Base-by-base conservation (phyloP, 2,113 vertebrate genomes). In the Ammodytes dubius region DNA sequence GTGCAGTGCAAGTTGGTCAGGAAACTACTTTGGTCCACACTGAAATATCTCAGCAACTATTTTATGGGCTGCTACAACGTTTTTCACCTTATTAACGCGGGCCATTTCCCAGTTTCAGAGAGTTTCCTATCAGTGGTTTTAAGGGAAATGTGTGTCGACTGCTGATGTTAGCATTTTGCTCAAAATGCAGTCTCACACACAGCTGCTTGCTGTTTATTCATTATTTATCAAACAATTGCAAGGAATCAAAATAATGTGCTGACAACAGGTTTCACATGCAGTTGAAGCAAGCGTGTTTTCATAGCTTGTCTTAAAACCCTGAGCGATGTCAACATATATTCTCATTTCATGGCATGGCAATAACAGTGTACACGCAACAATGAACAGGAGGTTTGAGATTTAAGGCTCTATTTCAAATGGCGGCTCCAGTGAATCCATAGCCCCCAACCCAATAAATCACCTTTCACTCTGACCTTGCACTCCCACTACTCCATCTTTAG, bases 401-500 rank as follows among this genome's bases (percentile, higher is more conserved):
- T 63, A 79, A 63, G 27, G 45, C 45, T 64, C 27, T 56, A 9
- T 77, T 80, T 61, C 19, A 19, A 17, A 63, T 17, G 46, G 27
- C n/a, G 56, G 40, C 56, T 46, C 43, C 40, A 27, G 42, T 77
- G 66, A 80, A 80, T 76, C 70, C 4, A 66, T 71, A 73, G 85
- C 37, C n/a, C 35, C 50, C 15, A 8, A n/a, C 6, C 9, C 9
- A 57, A 70, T 88, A 84, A 89, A 89, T 83, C 84, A 74, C 11
- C 19, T 45, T 50, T 8, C n/a, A 53, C 81, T 61, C 43, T 46
- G 68, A 59, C 66, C 81, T 60, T 61, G 60, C 47, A 3, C 66
- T 74, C 73, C 63, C 66, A 19, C 47, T 42, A 8, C 66, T 77
- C 76, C 56, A 43, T 87, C 65, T 69, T 46, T 53, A 50, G 58